Conservation (phyloP, 2,113 vertebrate species). For the Gavia stellata region DNA sequence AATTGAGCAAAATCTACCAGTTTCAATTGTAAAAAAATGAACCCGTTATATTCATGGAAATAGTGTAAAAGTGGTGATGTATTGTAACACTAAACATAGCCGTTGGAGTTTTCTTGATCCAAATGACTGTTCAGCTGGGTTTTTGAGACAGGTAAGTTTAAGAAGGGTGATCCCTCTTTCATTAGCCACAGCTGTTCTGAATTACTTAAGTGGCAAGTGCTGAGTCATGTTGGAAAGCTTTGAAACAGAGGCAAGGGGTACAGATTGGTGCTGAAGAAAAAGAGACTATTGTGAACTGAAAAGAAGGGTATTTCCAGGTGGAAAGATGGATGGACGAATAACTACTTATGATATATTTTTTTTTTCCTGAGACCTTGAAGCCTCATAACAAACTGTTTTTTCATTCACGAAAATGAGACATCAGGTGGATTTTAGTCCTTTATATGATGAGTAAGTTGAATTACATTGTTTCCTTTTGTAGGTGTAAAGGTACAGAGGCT, state of each 20-base stretch:
- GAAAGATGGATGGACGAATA: neutral
- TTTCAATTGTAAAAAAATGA: neutral
- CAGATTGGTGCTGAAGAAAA: neutral
- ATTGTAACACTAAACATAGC: neutral
- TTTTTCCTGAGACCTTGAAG: neutral
- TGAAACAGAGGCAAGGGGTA: neutral
- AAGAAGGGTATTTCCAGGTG: neutral
- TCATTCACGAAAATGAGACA: neutral
- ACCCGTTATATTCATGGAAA: neutral
- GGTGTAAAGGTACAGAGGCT: neutral
- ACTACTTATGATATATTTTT: rapidly evolving
- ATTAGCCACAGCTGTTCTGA: neutral
- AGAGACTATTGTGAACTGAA: neutral
- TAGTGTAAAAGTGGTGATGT: neutral
- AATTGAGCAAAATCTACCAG: neutral
- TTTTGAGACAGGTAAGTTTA: neutral
- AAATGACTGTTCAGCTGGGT: neutral
- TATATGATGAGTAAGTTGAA: neutral
- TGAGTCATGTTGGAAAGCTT: neutral
- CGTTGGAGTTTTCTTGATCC: neutral
- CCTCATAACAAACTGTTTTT: neutral
- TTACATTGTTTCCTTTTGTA: neutral
- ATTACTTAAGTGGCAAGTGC: neutral
- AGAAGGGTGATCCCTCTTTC: neutral
- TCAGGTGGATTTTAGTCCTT: neutral